phyloP scores from a whole-genome alignment of 2,113 vertebrate species.

The Larimichthys crocea region DNA sequence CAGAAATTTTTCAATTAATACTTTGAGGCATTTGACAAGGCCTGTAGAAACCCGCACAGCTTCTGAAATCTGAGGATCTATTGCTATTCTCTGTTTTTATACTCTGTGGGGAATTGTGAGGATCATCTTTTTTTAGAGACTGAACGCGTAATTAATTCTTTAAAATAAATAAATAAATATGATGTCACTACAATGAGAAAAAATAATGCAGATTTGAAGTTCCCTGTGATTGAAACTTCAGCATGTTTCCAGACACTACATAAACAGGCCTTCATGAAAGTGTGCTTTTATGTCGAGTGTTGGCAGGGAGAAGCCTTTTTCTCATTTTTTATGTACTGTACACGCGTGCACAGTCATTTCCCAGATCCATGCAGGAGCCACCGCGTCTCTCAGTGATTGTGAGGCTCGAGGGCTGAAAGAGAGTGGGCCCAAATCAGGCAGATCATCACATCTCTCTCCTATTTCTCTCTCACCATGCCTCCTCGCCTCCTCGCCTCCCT shows the following conservation, averaged over 20 bases:
- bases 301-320: conserved; percentile 1
- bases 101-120: not conserved
- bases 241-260: not conserved
- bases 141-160: not conserved
- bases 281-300: not conserved
- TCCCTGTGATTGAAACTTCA: not conserved
- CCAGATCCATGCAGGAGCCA: conserved; percentile 26
- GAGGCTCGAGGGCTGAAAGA: conserved; percentile 18
- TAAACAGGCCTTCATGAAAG: no score
- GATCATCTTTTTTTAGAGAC: not conserved
- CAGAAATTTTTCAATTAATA: no score
- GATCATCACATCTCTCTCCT: conserved; percentile 51
- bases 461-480: conserved; percentile 24
- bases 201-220: not conserved
- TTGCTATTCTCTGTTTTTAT: not conserved
- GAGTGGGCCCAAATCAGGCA: conserved; percentile 48
- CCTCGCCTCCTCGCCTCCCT: not conserved
- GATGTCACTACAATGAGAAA: not conserved
- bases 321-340: not conserved
- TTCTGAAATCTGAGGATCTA: not conserved
- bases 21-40: not conserved
- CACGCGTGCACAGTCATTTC: conserved; percentile 5
- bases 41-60: not conserved
- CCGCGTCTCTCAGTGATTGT: conserved; percentile 24
- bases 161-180: not conserved